Conservation (phyloP, 1,140 invertebrate genomes). For the Drosophila pseudoobscura region DNA sequence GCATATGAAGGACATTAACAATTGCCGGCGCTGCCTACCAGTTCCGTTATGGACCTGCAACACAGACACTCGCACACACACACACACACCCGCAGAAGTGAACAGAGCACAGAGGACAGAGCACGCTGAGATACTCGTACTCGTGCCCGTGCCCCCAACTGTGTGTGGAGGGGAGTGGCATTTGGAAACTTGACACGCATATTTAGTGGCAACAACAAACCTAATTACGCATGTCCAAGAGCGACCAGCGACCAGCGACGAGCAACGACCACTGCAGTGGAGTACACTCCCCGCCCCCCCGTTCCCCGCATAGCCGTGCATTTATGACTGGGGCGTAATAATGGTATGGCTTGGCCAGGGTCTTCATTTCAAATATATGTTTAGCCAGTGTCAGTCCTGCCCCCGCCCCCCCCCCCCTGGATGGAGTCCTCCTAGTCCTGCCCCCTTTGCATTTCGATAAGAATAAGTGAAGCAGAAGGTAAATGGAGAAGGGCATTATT, state of each 20-base stretch:
- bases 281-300: not conserved
- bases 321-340: slow-evolving; percentile 45
- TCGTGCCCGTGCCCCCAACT: too few species aligned
- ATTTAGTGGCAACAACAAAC: slow-evolving; percentile 77
- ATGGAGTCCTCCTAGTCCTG: not conserved
- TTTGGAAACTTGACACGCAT: slow-evolving; percentile 74
- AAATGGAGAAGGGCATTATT: slow-evolving; percentile 3
- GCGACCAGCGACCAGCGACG: slow-evolving; percentile 40
- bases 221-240: slow-evolving; percentile 76
- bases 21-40: slow-evolving; percentile 30
- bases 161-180: slow-evolving; percentile 2
- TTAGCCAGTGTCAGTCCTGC: too few species aligned
- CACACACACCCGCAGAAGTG: not conserved
- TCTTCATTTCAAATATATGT: slow-evolving; percentile 5
- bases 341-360: slow-evolving; percentile 13
- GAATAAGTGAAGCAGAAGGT: slow-evolving; percentile 43
- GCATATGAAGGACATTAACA: slow-evolving; percentile 60
- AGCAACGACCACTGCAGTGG: slow-evolving; percentile 51
- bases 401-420: too few species aligned
- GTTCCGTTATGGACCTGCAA: slow-evolving; percentile 35
- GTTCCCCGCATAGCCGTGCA: slow-evolving; percentile 30
- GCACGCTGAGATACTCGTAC: not conserved
- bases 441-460: slow-evolving; percentile 45
- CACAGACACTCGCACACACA: slow-evolving; percentile 2
- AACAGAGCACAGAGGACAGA: too few species aligned